These are phyloP conservation scores for Drosophila bocqueti DNA, from an alignment of 1,140 invertebrate species.

Conservation along the genomic window DNA sequence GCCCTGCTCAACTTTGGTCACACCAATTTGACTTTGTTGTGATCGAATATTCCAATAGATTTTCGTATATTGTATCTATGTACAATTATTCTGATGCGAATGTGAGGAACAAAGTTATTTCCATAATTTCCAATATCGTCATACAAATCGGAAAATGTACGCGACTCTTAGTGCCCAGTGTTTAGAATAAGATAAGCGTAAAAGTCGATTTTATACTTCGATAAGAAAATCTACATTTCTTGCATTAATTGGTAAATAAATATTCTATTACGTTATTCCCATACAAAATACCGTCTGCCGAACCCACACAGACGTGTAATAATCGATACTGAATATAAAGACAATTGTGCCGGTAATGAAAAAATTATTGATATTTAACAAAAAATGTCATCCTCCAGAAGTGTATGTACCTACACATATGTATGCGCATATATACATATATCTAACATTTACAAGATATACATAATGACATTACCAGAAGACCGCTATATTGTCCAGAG, in stretches of 20 bases:
- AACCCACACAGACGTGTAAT: constrained; percentile 4
- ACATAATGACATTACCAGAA: constrained; percentile 26
- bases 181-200: constrained; percentile 29
- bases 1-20: constrained; percentile 10
- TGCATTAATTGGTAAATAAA: constrained; percentile 44
- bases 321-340: constrained; percentile 17
- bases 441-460: constrained; percentile 32
- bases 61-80: constrained; percentile 47
- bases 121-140: constrained; percentile 8
- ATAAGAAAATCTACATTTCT: constrained; percentile 7
- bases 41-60: constrained; percentile 49
- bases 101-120: constrained; percentile 24
- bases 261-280: constrained; percentile 34
- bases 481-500: constrained; percentile 17
- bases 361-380: constrained; percentile 50
- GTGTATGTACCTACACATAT: constrained; percentile 39
- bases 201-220: constrained; percentile 23
- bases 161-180: constrained; percentile 33
- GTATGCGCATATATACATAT: constrained; percentile 33
- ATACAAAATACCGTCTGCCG: constrained; percentile 1
- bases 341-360: constrained; percentile 22
- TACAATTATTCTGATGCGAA: constrained; percentile 37
- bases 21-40: constrained; percentile 31
- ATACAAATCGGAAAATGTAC: constrained; percentile 27
- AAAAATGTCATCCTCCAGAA: constrained; percentile 18